phyloP scores from a whole-genome alignment of 2,113 vertebrate species.

The Charadrius vociferus region DNA sequence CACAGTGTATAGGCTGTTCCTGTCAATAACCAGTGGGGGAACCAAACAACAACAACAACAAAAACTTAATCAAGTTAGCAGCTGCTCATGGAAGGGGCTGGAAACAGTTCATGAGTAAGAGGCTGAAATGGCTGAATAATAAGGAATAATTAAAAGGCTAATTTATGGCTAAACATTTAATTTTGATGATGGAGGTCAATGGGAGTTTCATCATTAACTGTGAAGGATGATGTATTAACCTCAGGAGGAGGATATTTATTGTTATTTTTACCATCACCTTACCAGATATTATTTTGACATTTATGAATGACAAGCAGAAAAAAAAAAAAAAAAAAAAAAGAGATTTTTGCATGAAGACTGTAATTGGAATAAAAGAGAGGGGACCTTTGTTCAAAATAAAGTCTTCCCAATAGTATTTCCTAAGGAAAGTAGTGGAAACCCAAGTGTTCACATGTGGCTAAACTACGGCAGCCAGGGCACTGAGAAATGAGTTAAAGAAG shows the following conservation, averaged over 20 bases:
- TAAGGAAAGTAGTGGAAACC: background rate
- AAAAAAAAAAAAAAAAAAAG: background rate
- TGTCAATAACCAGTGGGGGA: background rate
- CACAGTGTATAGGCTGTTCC: background rate
- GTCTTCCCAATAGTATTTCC: background rate
- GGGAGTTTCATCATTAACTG: background rate
- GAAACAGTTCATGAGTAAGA: background rate
- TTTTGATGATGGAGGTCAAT: constrained; percentile 25
- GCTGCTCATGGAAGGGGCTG: background rate
- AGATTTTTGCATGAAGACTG: background rate
- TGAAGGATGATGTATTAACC: background rate
- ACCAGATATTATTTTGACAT: background rate
- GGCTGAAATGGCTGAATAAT: constrained; percentile 15
- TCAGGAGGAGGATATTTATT: background rate
- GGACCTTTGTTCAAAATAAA: background rate
- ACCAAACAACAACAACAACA: background rate
- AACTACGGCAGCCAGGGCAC: background rate
- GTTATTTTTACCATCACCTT: background rate
- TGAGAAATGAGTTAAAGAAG: background rate
- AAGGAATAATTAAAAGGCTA: constrained; percentile 14
- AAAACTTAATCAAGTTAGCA: background rate
- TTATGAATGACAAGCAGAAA: background rate
- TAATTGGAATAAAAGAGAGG: background rate
- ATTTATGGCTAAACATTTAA: constrained; percentile 34
- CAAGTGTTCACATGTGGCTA: rapidly evolving